A percentile compares a stretch with the other conserved stretches of the same genome.
These are phyloP conservation scores for Serinus canaria DNA, from an alignment of 2,113 vertebrate genomes.

Conservation along the genomic window DNA sequence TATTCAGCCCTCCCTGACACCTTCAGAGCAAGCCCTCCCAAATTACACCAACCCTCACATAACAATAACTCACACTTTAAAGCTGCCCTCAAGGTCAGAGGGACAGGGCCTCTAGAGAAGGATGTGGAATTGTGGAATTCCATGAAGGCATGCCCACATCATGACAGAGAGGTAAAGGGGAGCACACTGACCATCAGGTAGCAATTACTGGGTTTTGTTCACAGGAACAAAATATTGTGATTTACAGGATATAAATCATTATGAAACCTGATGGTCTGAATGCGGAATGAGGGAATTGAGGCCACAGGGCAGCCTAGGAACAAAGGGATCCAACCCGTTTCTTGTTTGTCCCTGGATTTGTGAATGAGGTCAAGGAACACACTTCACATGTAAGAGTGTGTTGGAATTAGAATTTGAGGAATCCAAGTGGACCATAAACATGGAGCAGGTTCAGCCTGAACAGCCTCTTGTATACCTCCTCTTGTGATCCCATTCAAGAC, in stretches of 20 bases:
- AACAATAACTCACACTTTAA: neutral
- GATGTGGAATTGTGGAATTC: neutral
- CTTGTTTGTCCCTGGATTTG: no score
- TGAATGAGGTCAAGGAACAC: no score
- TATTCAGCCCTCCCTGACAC: neutral
- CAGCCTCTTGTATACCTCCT: rapidly evolving
- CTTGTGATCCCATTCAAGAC: neutral
- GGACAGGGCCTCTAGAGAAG: neutral
- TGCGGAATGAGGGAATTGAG: rapidly evolving
- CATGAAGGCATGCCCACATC: neutral
- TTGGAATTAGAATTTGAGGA: neutral
- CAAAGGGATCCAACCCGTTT: neutral
- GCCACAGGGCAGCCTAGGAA: neutral
- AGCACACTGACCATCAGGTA: neutral
- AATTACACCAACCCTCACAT: neutral
- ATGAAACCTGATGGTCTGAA: neutral
- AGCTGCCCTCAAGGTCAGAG: neutral
- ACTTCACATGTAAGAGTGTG: no score
- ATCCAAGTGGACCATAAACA: neutral
- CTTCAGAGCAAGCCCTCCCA: neutral
- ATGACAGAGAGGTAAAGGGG: neutral
- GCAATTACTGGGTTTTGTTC: neutral
- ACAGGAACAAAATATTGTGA: neutral
- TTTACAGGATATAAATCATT: neutral
- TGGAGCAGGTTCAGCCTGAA: neutral